Percentiles rank a stretch among this genome's conserved stretches.
These are phyloP conservation scores for Calycopis cecrops DNA, from an alignment of 1,140 invertebrate species.

Conservation along the genomic window DNA sequence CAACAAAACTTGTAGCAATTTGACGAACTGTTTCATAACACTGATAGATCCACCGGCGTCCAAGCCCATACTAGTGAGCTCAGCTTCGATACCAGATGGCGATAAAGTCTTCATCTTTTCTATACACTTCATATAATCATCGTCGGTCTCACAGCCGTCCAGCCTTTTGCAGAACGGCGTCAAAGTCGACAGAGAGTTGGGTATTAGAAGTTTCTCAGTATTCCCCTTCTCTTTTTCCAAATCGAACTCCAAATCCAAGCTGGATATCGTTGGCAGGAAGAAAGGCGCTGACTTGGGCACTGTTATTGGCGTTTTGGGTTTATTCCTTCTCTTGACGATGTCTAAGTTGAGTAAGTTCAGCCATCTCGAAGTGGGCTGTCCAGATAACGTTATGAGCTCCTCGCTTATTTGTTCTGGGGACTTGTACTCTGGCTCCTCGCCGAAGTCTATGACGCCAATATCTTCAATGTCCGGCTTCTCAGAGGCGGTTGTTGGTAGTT, in stretches of 20 bases:
- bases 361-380: conserved; percentile 92
- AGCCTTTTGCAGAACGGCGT: conserved; percentile 81
- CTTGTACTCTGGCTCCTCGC: conserved; percentile 79
- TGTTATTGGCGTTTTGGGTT: conserved; percentile 90
- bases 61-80: conserved; percentile 88
- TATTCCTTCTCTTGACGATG: conserved; percentile 92
- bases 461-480: conserved; percentile 67
- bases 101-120: conserved; percentile 87
- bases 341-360: conserved; percentile 94
- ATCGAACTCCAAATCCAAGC: conserved; percentile 89
- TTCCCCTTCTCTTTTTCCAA: conserved; percentile 70
- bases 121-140: conserved; percentile 78
- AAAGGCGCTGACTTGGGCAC: conserved; percentile 92
- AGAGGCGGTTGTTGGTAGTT: conserved; percentile 52
- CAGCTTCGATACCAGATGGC: conserved; percentile 91
- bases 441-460: conserved; percentile 72
- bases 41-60: conserved; percentile 81
- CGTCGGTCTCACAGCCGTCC: conserved; percentile 44
- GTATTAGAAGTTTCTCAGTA: conserved; percentile 73
- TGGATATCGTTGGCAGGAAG: conserved; percentile 93
- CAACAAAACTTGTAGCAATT: conserved; percentile 84
- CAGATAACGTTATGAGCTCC: conserved; percentile 91
- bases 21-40: conserved; percentile 87
- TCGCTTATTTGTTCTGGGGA: conserved; percentile 88
- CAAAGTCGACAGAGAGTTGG: conserved; percentile 77